Evolutionary conservation across 2,888 invertebrate species (phyloP).

Genomic region (Habrosyne pyritoides): DNA sequence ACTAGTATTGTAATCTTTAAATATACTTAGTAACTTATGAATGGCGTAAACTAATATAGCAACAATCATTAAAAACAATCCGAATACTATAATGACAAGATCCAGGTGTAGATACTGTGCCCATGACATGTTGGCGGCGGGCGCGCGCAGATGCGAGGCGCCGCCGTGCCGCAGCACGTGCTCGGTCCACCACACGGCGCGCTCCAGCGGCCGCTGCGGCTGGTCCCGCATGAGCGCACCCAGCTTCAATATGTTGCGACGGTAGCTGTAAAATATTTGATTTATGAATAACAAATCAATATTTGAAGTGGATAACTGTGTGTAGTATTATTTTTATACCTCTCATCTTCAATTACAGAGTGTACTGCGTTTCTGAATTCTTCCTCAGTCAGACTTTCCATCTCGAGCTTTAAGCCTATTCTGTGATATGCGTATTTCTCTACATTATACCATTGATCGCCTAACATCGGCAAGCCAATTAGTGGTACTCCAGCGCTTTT

Average conservation of each 20-base stretch:
- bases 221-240: constrained; percentile 30
- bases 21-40: not conserved
- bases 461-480: constrained; percentile 66
- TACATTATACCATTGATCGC: constrained; percentile 70
- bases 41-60: not conserved
- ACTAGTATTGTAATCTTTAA: too few relatives aligned
- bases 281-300: not conserved
- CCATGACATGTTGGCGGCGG: constrained; percentile 34
- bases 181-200: constrained; percentile 49
- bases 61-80: not conserved
- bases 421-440: constrained; percentile 49
- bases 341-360: constrained; percentile 42
- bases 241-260: constrained; percentile 31
- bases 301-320: too few relatives aligned
- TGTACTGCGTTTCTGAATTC: constrained; percentile 42
- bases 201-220: constrained; percentile 33
- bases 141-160: constrained; percentile 32
- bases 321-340: constrained; percentile 27
- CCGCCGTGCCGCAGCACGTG: constrained; percentile 40
- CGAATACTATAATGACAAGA: constrained; percentile 14
- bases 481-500: constrained; percentile 67
- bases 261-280: constrained; percentile 26
- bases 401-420: constrained; percentile 48
- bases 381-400: constrained; percentile 45
- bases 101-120: constrained; percentile 34